Base-by-base conservation (phyloP, 2,113 vertebrate genomes). In the Malurus elegans region DNA sequence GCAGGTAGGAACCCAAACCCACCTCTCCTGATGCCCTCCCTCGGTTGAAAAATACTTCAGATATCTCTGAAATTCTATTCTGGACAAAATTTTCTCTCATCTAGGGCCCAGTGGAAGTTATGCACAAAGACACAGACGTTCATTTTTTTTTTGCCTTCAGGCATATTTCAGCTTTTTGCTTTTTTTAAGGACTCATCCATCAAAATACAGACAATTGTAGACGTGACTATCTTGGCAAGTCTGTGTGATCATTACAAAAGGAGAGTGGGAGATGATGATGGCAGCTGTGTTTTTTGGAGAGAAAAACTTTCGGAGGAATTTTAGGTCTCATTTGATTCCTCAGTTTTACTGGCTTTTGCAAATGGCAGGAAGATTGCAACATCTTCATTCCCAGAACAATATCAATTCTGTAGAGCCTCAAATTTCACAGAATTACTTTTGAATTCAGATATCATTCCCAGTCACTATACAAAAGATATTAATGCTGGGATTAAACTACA, bases 401-500 rank as follows among this genome's bases (percentile, higher is more conserved):
- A 74, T 29, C 6, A 67, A 57, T 86, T 76, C 53, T 2, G 6
- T 58, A 88, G 87, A 91, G 19, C n/a, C 48, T 81, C 64, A 75
- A 36, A 92, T 80, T 90, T 94, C 31, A 58, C 44, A 71, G 85
- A 74, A 90, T 88, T 90, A 65, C 45, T 91, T 91, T 81, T 90
- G 73, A 97, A 88, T 69, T 72, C 50, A 79, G 78, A 86, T 76
- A 95, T 58, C 66, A 73, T 82, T 95, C 89, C 50, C 48, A 92
- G 19, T 91, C 71, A 76, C 60, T 86, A 57, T 26, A 86, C 56
- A 71, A 92, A 85, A 48, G 73, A 89, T 74, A 95, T 94, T 94
- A 95, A 91, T 83, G 12, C 36, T 74, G 53, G 81, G 71, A 89
- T 96, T 96, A 90, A 92, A 89, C 66, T 85, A 70, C 62, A 80